phyloP scores from a whole-genome alignment of 1,140 invertebrate species.

The Bactericera cockerelli region DNA sequence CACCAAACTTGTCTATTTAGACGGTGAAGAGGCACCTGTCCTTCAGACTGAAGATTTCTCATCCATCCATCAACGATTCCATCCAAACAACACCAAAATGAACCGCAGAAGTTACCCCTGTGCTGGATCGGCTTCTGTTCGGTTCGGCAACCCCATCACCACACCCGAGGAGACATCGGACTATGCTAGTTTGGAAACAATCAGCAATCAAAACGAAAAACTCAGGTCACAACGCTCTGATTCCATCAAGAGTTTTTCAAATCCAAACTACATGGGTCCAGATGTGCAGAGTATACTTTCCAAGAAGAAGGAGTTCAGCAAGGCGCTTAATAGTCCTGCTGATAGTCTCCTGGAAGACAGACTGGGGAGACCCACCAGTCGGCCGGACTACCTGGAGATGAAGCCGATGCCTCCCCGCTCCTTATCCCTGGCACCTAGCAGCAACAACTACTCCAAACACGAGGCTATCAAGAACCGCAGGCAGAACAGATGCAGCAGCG shows the following conservation, averaged over 20 bases:
- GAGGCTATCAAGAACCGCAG: slow-evolving; percentile 16
- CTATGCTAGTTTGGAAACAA: slow-evolving; percentile 54
- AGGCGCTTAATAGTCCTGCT: slow-evolving; percentile 25
- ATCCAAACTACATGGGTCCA: slow-evolving; percentile 54
- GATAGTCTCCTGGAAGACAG: slow-evolving; percentile 26
- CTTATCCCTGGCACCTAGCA: slow-evolving; percentile 25
- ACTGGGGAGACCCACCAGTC: slow-evolving; percentile 21
- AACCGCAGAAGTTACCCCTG: slow-evolving; percentile 33
- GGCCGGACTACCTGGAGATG: slow-evolving; percentile 24
- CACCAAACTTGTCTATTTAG: slow-evolving; percentile 49
- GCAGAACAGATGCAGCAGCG: slow-evolving; percentile 17
- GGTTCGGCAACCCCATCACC: slow-evolving; percentile 34
- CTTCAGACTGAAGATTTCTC: slow-evolving; percentile 20
- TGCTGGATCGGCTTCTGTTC: slow-evolving; percentile 36
- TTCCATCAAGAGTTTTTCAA: slow-evolving; percentile 32
- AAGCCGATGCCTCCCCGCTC: slow-evolving; percentile 29
- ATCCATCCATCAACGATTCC: slow-evolving; percentile 24
- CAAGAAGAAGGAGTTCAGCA: slow-evolving; percentile 20
- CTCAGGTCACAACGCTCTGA: neutral
- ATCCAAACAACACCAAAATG: slow-evolving; percentile 20
- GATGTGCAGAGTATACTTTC: slow-evolving; percentile 34
- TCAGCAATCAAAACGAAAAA: slow-evolving; percentile 30
- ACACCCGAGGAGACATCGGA: slow-evolving; percentile 53
- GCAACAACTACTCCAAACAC: slow-evolving; percentile 22
- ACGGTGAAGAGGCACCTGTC: slow-evolving; percentile 35